Evolutionary conservation across 2,888 invertebrate genomes (phyloP).

Genomic region (Ophraella communa): DNA sequence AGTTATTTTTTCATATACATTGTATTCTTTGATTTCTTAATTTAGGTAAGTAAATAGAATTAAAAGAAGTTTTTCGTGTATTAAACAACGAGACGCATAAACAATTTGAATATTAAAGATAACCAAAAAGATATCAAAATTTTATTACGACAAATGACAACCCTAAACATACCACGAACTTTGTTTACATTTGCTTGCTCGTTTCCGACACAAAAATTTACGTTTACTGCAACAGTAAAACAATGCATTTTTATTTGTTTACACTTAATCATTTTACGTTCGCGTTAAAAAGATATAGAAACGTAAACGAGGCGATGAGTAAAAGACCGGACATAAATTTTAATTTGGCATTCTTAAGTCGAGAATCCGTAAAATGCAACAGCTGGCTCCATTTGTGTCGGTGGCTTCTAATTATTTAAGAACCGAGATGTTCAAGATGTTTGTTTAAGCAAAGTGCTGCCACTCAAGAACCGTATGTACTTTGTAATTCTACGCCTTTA

Average conservation of each 20-base stretch:
- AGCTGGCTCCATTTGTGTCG: constrained; percentile 53
- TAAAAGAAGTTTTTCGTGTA: no score
- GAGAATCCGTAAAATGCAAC: constrained; percentile 39
- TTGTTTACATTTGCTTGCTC: neutral
- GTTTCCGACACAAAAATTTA: neutral
- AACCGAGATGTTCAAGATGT: constrained; percentile 48
- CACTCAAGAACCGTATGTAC: constrained; percentile 33
- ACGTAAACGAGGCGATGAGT: constrained; percentile 10
- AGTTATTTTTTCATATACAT: no score
- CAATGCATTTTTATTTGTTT: constrained; percentile 26
- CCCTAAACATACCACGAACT: neutral
- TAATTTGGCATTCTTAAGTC: constrained; percentile 18
- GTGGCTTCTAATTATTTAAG: constrained; percentile 45
- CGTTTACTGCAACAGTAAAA: constrained; percentile 1
- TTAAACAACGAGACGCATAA: no score
- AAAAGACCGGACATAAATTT: constrained; percentile 21
- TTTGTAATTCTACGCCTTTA: constrained; percentile 42
- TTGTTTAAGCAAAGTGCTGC: constrained; percentile 50
- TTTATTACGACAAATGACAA: no score
- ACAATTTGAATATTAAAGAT: no score
- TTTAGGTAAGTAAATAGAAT: no score
- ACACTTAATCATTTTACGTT: constrained; percentile 9
- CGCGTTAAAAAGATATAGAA: constrained; percentile 19
- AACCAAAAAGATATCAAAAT: no score
- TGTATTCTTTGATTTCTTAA: no score